These are phyloP conservation scores for Hepsetus odoe DNA, from an alignment of 2,113 vertebrate genomes.

Conservation along the genomic window DNA sequence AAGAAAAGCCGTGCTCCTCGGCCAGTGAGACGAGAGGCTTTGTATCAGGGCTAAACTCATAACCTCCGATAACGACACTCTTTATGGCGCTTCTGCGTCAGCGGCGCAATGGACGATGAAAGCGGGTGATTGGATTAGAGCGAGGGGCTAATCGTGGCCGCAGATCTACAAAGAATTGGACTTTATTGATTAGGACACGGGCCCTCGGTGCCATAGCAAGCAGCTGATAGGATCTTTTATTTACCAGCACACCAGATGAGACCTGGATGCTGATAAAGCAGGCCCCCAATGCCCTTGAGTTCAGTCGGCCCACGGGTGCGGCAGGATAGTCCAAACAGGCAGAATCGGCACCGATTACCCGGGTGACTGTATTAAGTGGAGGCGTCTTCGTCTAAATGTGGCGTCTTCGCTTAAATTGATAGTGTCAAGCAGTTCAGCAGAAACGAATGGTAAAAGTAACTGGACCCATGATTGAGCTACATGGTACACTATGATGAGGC, in stretches of 20 bases:
- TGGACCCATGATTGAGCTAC: no score
- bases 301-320: constrained; percentile 38
- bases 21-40: constrained; percentile 40
- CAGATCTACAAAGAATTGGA: constrained; percentile 76
- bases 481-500: no score
- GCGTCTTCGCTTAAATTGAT: constrained; percentile 3
- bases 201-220: constrained; percentile 70
- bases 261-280: constrained; percentile 64
- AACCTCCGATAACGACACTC: constrained; percentile 64
- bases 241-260: constrained; percentile 73
- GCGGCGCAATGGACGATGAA: constrained; percentile 66
- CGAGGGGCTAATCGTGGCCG: constrained; percentile 67
- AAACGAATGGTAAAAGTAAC: background rate
- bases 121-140: constrained; percentile 71
- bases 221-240: constrained; percentile 78
- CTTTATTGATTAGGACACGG: constrained; percentile 77
- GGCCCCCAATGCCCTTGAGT: constrained; percentile 71
- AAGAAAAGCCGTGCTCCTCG: constrained; percentile 49
- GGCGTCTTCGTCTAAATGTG: no score
- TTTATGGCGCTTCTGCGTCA: constrained; percentile 63
- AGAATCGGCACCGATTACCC: constrained; percentile 33
- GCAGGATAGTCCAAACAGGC: background rate
- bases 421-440: background rate
- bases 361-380: constrained; percentile 13
- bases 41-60: constrained; percentile 64